Evolutionary conservation across 2,888 invertebrate species (phyloP).

Genomic region (Napeogenes sylphis): DNA sequence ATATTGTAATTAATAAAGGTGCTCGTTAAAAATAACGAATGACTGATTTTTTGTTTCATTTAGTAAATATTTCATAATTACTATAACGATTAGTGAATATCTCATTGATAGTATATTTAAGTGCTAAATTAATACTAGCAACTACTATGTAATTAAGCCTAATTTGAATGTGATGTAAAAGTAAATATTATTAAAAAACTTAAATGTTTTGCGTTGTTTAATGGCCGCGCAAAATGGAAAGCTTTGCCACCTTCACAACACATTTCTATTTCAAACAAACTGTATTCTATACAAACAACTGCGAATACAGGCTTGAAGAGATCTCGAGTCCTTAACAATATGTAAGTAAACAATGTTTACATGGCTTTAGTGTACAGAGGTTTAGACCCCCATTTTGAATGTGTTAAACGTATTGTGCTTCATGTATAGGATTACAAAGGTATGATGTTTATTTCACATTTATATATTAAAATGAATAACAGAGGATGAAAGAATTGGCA

Average conservation of each 20-base stretch:
- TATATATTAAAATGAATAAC: background rate
- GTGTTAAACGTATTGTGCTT: no score
- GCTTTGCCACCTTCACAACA: conserved; percentile 21
- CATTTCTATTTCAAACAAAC: conserved; percentile 10
- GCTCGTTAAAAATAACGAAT: background rate
- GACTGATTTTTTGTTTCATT: no score
- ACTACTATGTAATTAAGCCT: no score
- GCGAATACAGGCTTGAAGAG: conserved; percentile 12
- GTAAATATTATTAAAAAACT: background rate
- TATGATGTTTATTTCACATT: background rate
- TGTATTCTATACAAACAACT: conserved; percentile 1
- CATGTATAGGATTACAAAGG: background rate
- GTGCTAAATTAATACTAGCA: no score
- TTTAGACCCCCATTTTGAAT: background rate
- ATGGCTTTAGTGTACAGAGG: conserved; percentile 4
- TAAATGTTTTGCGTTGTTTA: conserved; percentile 22
- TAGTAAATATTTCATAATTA: no score
- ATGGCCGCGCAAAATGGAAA: conserved; percentile 23
- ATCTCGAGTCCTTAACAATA: conserved; percentile 11
- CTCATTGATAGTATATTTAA: no score
- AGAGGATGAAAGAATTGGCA: background rate
- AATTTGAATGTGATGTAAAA: no score
- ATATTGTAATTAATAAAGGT: background rate
- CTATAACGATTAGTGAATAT: no score
- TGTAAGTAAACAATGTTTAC: conserved; percentile 15